Base-by-base conservation (phyloP, 2,797 vertebrate genomes). In the Coendou prehensilis region DNA sequence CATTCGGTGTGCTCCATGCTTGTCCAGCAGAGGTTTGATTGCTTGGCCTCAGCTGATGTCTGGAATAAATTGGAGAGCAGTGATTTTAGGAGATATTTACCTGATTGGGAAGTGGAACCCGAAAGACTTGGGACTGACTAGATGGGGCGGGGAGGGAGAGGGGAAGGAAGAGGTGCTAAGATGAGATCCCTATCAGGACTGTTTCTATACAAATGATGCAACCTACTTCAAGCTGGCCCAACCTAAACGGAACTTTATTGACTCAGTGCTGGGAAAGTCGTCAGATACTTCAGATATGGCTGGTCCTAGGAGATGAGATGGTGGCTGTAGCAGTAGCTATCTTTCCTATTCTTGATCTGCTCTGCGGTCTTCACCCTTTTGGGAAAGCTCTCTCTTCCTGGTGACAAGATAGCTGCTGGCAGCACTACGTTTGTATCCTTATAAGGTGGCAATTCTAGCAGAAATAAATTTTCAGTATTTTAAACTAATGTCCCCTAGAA, bases 1-100 rank as follows among this genome's bases (percentile, higher is more conserved):
- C 28, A 50, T 45, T 84, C 37, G 79, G 37, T 87, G 93, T 45
- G 61, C 15, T 33, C 17, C 3, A 56, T 59, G n/a, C 30, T 57
- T 86, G 52, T 30, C 45, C 18, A 69, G 23, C 30, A 89, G 57
- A 87, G 59, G 86, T 41, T 59, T 37, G 11, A 45, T 17, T 47
- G 2, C 71, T 50, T 80, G 63, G 54, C 50, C 50, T 96, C 81
- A 11, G 37, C 6, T 47, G 28, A 45, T 11, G n/a, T 9, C 1
- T 88, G 50, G 54, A 73, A 73, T 30, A 17, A 8, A 71, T 17
- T 45, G 6, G 84, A 45, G 22, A 37, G 2, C 18, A 86, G 4
- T 54, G 56, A 83, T 54, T 89, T 86, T 41, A 81, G 47, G 47
- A 97, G 86, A 89, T 61, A 10, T 37, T 95, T 91, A 89, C 37